phyloP scores from a whole-genome alignment of 2,888 invertebrate genomes.

The Cataglyphis cursor region DNA sequence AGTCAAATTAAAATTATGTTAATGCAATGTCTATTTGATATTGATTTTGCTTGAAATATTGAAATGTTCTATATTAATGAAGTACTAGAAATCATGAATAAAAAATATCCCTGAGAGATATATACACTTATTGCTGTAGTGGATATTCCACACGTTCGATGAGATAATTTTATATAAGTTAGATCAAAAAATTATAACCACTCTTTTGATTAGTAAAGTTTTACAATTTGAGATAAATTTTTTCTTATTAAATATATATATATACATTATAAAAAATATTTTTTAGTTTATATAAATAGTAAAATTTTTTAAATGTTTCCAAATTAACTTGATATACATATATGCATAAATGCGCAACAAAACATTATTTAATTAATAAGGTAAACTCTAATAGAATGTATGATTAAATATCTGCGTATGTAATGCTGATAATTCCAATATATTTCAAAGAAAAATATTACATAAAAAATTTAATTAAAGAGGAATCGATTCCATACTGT shows the following conservation, averaged over 20 bases:
- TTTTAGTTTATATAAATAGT: not conserved
- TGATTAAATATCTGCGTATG: constrained; percentile 1
- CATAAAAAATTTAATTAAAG: not conserved
- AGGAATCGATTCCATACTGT: not conserved
- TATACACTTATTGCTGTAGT: not conserved
- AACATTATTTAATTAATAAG: not conserved
- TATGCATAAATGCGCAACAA: not conserved
- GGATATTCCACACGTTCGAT: not conserved
- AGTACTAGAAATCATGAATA: not conserved
- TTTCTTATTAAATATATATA: not conserved
- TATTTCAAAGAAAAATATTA: not conserved
- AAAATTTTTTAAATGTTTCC: not conserved
- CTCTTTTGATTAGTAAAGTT: not conserved
- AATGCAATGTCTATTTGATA: not conserved
- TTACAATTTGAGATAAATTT: not conserved
- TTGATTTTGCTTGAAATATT: not conserved
- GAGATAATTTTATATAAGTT: not conserved
- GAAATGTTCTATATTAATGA: not conserved
- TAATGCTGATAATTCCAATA: not conserved
- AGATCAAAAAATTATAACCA: not conserved
- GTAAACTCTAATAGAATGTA: not conserved
- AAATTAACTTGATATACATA: not conserved
- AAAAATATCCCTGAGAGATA: not conserved
- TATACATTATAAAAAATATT: not conserved
- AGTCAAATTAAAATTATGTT: not conserved